Percentiles rank a stretch among this genome's conserved stretches.
Evolutionary conservation across 2,797 vertebrate genomes (phyloP).

Genomic region (Agapornis canus): DNA sequence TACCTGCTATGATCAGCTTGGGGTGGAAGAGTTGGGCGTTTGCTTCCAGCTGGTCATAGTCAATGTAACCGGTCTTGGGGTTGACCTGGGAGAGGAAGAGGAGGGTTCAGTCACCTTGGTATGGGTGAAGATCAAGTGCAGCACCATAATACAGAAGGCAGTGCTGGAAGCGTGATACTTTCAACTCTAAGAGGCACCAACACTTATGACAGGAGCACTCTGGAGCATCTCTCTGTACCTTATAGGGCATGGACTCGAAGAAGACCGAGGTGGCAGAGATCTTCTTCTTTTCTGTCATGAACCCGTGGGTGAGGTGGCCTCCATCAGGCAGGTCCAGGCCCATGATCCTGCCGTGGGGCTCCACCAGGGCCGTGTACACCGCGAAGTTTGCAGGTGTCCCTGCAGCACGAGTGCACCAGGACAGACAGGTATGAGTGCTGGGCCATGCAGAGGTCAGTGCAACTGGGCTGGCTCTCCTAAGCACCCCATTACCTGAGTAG

Average conservation of each 20-base stretch:
- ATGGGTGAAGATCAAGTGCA: background rate
- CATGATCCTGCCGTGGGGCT: slow-evolving; percentile 97
- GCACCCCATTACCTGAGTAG: slow-evolving; percentile 86
- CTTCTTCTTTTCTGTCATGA: slow-evolving; percentile 98
- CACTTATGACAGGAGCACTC: fast-evolving
- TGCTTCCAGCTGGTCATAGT: slow-evolving; percentile 90
- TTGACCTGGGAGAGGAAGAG: slow-evolving; percentile 81
- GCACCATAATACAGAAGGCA: fast-evolving
- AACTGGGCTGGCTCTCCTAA: background rate
- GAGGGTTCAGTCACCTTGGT: background rate
- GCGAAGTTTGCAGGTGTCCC: slow-evolving; percentile 96
- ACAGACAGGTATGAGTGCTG: fast-evolving
- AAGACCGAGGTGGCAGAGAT: slow-evolving; percentile 97
- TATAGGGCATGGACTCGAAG: slow-evolving; percentile 99
- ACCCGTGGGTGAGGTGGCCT: slow-evolving; percentile 95
- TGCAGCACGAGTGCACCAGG: background rate
- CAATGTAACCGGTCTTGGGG: slow-evolving; percentile 89
- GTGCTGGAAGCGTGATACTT: background rate
- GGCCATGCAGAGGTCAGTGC: fast-evolving
- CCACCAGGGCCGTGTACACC: slow-evolving; percentile 91
- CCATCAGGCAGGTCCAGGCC: slow-evolving; percentile 96
- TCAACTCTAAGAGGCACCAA: background rate
- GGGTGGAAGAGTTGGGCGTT: slow-evolving; percentile 93
- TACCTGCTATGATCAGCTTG: slow-evolving; percentile 93
- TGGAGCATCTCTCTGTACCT: slow-evolving; percentile 77